A percentile compares a stretch with the other conserved stretches of the same genome.
These are phyloP conservation scores for Riparia riparia DNA, from an alignment of 2,113 vertebrate genomes.

Conservation along the genomic window DNA sequence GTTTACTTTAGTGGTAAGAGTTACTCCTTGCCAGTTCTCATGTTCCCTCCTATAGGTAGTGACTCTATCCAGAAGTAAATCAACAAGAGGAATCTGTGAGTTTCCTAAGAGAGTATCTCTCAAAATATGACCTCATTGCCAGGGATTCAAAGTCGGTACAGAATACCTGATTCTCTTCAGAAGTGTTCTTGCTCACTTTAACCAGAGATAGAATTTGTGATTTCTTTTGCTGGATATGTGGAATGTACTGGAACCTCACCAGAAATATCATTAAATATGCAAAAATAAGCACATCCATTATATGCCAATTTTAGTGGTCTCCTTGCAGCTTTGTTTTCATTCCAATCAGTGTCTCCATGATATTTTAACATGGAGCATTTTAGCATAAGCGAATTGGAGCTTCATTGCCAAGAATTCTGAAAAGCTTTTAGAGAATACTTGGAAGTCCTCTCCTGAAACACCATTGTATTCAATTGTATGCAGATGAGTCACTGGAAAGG, in stretches of 20 bases:
- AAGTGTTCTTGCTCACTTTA: background rate
- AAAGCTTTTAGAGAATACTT: background rate
- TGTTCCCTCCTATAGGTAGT: background rate
- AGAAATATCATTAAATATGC: background rate
- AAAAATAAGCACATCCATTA: background rate
- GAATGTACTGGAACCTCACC: background rate
- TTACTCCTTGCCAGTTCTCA: background rate
- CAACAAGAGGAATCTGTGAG: background rate
- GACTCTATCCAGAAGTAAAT: rapidly evolving
- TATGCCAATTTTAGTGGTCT: background rate
- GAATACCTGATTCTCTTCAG: rapidly evolving
- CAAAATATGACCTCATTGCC: background rate
- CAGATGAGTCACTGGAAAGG: background rate
- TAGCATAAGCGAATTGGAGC: background rate
- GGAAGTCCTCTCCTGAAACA: background rate
- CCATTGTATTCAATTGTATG: background rate
- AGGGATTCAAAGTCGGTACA: background rate
- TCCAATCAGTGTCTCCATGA: background rate
- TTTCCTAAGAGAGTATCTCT: background rate
- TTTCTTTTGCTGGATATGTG: background rate
- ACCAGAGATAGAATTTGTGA: rapidly evolving
- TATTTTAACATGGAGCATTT: background rate
- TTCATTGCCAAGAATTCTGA: background rate
- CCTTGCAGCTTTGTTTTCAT: background rate
- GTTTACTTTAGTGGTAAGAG: background rate